Conservation (phyloP, 2,888 invertebrate species). For the Troides oblongomaculatus region DNA sequence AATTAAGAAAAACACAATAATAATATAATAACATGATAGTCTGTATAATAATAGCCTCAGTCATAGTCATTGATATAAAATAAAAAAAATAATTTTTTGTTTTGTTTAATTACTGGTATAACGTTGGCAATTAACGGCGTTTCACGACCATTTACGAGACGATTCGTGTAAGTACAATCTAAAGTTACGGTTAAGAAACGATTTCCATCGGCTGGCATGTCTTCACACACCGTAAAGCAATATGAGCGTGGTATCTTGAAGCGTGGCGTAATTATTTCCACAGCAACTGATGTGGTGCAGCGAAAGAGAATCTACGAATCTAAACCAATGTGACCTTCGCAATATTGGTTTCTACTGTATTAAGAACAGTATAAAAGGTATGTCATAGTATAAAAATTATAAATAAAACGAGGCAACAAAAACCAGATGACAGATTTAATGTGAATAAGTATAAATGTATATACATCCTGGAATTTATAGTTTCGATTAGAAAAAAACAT, state of each 20-base stretch:
- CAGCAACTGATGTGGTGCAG: constrained; percentile 7
- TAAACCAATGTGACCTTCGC: constrained; percentile 1
- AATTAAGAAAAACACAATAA: too few relatives aligned
- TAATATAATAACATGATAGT: too few relatives aligned
- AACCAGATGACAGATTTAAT: too few relatives aligned
- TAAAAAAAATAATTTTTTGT: too few relatives aligned
- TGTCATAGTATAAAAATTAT: neutral
- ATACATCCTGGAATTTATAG: too few relatives aligned
- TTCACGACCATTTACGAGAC: constrained; percentile 3
- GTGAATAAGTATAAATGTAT: too few relatives aligned
- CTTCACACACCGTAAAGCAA: constrained; percentile 16
- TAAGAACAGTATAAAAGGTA: neutral
- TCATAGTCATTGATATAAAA: too few relatives aligned
- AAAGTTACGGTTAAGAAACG: constrained; percentile 12
- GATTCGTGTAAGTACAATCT: constrained; percentile 8
- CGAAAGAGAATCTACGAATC: constrained; percentile 7
- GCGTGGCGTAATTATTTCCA: constrained; percentile 23
- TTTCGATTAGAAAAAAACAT: too few relatives aligned
- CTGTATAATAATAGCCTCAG: too few relatives aligned
- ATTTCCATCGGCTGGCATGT: constrained; percentile 17
- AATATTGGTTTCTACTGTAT: neutral
- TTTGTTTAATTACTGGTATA: neutral
- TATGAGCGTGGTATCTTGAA: constrained; percentile 16
- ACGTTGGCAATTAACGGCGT: neutral
- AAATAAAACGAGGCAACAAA: too few relatives aligned